Evolutionary conservation across 2,888 invertebrate species (phyloP).

Genomic region (Macrosiphum euphorbiae): DNA sequence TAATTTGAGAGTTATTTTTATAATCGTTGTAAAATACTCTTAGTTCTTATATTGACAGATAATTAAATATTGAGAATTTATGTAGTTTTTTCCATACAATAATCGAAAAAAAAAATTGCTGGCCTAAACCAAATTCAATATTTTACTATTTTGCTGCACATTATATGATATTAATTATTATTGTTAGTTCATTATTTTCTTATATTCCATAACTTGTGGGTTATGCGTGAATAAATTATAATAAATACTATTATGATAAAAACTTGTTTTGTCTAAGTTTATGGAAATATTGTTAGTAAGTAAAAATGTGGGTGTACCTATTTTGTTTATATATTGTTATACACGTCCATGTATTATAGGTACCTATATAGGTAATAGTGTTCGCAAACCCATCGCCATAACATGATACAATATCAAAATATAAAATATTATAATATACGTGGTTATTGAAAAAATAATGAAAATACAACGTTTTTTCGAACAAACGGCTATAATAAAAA

Average conservation of each 20-base stretch:
- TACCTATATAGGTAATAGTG: not conserved
- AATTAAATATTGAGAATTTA: not conserved
- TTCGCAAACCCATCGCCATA: not conserved
- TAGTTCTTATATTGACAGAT: not conserved
- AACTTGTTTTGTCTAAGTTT: not conserved
- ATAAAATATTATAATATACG: not conserved
- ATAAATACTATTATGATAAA: not conserved
- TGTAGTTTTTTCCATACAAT: rapidly evolving
- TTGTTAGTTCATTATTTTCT: not conserved
- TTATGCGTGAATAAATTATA: not conserved
- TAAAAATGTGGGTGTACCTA: not conserved
- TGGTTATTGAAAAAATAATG: slow-evolving; percentile 1
- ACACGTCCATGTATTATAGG: not conserved
- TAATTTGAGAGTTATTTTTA: not conserved
- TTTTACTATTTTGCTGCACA: not conserved
- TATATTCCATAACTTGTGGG: not conserved
- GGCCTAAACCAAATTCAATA: not conserved
- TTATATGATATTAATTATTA: not conserved
- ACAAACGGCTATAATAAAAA: not conserved
- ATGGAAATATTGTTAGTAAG: not conserved
- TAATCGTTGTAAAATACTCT: not conserved
- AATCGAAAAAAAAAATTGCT: not conserved
- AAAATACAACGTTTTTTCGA: not conserved
- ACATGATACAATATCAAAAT: not conserved
- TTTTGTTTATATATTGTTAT: not conserved